phyloP scores from a whole-genome alignment of 2,113 vertebrate species.

The Rhinopomastus cyanomelas region DNA sequence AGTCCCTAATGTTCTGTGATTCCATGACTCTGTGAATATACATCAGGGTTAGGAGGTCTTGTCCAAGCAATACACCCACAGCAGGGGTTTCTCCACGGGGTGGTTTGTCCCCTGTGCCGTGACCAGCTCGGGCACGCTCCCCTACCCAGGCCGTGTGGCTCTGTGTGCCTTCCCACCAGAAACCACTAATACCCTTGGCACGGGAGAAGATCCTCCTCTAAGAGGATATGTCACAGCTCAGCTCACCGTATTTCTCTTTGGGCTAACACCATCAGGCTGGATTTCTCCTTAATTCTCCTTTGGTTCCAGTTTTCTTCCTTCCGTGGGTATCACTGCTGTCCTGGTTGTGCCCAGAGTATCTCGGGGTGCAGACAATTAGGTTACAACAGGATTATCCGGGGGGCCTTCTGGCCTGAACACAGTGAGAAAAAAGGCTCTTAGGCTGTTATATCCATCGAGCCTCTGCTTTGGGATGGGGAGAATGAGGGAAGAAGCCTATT shows the following conservation, averaged over 20 bases:
- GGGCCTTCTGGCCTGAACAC: constrained; percentile 20
- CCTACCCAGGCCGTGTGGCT: background rate
- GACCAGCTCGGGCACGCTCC: background rate
- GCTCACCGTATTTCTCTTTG: background rate
- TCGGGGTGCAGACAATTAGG: constrained; percentile 42
- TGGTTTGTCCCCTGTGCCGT: accelerated
- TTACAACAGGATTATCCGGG: constrained; percentile 43
- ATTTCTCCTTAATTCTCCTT: constrained; percentile 54
- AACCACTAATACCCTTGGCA: background rate
- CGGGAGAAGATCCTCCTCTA: constrained; percentile 17
- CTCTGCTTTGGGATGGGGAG: constrained; percentile 8
- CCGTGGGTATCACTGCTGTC: background rate
- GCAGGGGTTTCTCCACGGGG: background rate
- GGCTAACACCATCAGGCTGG: constrained; percentile 30
- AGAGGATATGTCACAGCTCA: constrained; percentile 54
- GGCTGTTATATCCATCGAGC: background rate
- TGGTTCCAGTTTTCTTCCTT: constrained; percentile 42
- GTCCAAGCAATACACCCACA: background rate
- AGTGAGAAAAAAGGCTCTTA: constrained; percentile 33
- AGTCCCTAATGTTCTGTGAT: too few relatives aligned
- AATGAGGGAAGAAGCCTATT: constrained; percentile 10
- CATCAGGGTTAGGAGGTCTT: background rate
- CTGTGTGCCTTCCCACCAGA: background rate
- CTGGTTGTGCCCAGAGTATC: background rate
- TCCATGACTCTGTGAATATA: background rate